Evolutionary conservation across 2,113 vertebrate species (phyloP).

Genomic region (Ceyx cyanopectus): DNA sequence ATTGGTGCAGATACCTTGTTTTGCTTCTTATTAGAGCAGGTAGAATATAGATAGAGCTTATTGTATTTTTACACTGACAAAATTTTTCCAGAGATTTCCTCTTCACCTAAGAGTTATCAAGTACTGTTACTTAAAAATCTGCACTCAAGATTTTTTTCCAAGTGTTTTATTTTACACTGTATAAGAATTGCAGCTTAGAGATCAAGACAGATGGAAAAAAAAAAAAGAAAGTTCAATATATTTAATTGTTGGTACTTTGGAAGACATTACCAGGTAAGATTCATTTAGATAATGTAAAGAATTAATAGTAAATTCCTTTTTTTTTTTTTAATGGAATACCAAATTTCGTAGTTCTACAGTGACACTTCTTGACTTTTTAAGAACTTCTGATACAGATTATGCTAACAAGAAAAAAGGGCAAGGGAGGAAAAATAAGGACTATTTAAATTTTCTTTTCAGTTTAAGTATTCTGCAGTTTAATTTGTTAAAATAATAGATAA

Average conservation of each 20-base stretch:
- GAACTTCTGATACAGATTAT: background rate
- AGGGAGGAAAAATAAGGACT: background rate
- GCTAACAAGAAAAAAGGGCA: background rate
- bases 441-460: background rate
- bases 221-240: background rate
- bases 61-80: background rate
- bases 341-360: background rate
- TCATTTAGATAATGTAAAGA: background rate
- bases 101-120: background rate
- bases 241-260: background rate
- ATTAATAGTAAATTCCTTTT: background rate
- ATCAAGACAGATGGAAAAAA: background rate
- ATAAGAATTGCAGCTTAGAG: background rate
- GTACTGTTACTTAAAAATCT: background rate
- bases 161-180: background rate
- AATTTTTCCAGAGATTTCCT: background rate
- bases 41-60: background rate
- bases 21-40: background rate
- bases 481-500: background rate
- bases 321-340: background rate
- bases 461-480: background rate
- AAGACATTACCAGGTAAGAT: background rate
- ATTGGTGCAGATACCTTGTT: conserved; percentile 8
- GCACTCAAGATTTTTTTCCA: background rate
- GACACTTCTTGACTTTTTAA: background rate